Base-by-base conservation (phyloP, 2,797 vertebrate species). In the Micropoecilia bifurca region DNA sequence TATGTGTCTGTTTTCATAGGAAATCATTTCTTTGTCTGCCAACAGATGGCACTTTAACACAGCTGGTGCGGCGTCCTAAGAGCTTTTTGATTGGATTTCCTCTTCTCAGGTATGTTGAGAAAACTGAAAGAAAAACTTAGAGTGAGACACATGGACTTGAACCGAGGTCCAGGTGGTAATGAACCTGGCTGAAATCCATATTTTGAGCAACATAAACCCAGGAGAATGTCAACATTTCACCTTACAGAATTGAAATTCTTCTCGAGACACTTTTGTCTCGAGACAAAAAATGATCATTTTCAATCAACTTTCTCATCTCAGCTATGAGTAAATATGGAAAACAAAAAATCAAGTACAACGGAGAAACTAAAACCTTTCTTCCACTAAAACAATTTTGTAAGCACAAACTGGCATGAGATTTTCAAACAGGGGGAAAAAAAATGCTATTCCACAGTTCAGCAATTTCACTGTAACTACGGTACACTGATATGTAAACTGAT, bases 11-110 rank as follows among this genome's bases (percentile, higher is more conserved):
- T 85, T 74, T 76, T 71, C 43, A 53, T 36, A 76, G 47, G 13
- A 63, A 87, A 75, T 80, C 3, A 81, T 95, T 91, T 91, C 85
- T 33, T 76, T 48, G 76, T 82, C 88, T 82, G 88, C 95, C 95
- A 94, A 93, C 91, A 96, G 95, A 95, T 95, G 95, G 94, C 95
- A 95, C 93, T 95, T 95, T 82, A 90, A 95, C 92, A 95, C 94
- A 91, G 86, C 90, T 53, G 80, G 77, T 94, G 79, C 91, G 78
- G 16, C 18, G 33, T 61, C 48, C 84, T 86, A 3, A 0, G 50
- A 81, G 28, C 59, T 55, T 71, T 81, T 81, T 59, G 83, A 77
- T 47, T 77, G 59, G 80, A 76, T 80, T 83, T 85, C 53, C 77
- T 77, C 41, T 79, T 83, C 71, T 80, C 83, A 83, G 69, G 76